These are phyloP conservation scores for Rhyzopertha dominica DNA, from an alignment of 1,140 invertebrate genomes.

Conservation along the genomic window DNA sequence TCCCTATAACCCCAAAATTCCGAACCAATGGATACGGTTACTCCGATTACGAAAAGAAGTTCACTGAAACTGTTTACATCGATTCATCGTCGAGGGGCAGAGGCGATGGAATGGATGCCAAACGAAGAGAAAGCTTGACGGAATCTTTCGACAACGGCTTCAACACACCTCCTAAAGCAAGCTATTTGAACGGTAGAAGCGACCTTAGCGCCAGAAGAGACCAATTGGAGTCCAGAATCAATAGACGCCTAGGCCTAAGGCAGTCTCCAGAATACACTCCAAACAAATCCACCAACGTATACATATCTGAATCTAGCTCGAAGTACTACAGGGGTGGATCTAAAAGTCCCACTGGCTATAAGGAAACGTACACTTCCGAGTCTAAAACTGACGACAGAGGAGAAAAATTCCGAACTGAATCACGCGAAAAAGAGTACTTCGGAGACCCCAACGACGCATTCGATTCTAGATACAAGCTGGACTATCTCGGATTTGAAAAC, in stretches of 20 bases:
- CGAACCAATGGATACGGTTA: conserved; percentile 27
- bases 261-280: conserved; percentile 50
- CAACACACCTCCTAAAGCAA: conserved; percentile 32
- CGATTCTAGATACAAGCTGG: conserved; percentile 5
- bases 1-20: conserved; percentile 38
- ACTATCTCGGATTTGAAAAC: conserved; percentile 47
- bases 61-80: conserved; percentile 29
- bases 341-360: conserved; percentile 43
- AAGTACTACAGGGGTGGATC: conserved; percentile 48
- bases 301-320: conserved; percentile 50
- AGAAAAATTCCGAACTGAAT: conserved; percentile 54
- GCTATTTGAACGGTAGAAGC: conserved; percentile 47
- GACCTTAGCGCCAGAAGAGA: conserved; percentile 67
- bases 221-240: conserved; percentile 67
- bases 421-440: conserved; percentile 47
- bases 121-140: conserved; percentile 50
- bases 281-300: conserved; percentile 48
- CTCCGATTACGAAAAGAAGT: conserved; percentile 29
- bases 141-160: conserved; percentile 32
- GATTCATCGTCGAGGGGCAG: conserved; percentile 54
- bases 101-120: conserved; percentile 61
- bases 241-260: conserved; percentile 52
- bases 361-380: conserved; percentile 52
- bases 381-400: conserved; percentile 50
- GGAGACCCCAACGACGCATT: conserved; percentile 40